Evolutionary conservation across 2,797 vertebrate species (phyloP).

Genomic region (Danionella dracula): DNA sequence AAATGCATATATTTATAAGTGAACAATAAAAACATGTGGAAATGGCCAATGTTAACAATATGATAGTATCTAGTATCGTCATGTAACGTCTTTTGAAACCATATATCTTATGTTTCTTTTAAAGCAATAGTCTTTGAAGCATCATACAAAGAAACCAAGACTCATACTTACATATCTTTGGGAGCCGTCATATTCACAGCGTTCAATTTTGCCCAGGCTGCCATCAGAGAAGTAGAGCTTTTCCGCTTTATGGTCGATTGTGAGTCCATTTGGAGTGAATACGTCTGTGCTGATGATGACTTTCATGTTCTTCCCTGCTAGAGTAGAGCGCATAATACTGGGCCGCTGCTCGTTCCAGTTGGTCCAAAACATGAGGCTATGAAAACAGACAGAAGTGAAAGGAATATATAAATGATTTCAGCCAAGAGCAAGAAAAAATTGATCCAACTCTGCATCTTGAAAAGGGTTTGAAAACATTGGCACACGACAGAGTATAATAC

Average conservation of each 20-base stretch:
- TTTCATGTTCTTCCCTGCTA: constrained; percentile 86
- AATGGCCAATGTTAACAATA: no score
- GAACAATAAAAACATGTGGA: no score
- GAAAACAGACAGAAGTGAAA: constrained; percentile 8
- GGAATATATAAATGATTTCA: constrained; percentile 6
- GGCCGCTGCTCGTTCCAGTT: constrained; percentile 98
- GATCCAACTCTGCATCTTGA: neutral
- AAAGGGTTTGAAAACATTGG: no score
- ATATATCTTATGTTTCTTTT: no score
- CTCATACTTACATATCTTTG: constrained; percentile 84
- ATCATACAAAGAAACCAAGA: neutral
- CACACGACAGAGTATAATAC: neutral
- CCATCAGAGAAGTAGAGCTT: constrained; percentile 98
- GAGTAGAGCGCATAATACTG: constrained; percentile 91
- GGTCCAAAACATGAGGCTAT: constrained; percentile 98
- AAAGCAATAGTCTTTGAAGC: neutral
- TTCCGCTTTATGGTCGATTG: constrained; percentile 90
- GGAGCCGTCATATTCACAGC: constrained; percentile 94
- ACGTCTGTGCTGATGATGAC: constrained; percentile 88
- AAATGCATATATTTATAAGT: no score
- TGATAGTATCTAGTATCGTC: no score
- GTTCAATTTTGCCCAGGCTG: constrained; percentile 91
- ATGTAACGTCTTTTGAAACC: no score
- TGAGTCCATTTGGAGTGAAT: constrained; percentile 92
- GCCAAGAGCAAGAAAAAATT: neutral